Conservation (phyloP, 2,113 vertebrate species). For the Dromiciops gliroides region DNA sequence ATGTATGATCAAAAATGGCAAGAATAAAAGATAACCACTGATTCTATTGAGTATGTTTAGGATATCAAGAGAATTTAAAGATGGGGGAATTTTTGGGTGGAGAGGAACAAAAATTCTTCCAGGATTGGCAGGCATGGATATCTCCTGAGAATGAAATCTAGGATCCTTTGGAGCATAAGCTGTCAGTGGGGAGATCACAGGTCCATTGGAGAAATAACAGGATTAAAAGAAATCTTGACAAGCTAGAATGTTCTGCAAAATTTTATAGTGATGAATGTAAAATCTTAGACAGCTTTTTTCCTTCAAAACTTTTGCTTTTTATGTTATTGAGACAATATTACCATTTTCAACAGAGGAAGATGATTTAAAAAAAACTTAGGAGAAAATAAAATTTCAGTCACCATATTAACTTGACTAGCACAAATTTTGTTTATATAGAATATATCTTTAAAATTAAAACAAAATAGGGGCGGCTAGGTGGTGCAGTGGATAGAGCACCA, state of each 20-base stretch:
- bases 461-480: too few species aligned
- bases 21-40: background rate
- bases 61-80: background rate
- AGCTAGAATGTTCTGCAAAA: background rate
- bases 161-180: background rate
- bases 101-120: too few species aligned
- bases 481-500: too few species aligned
- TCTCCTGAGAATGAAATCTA: background rate
- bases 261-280: slow-evolving; percentile 8
- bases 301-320: slow-evolving; percentile 34
- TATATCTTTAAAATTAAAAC: background rate
- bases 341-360: background rate
- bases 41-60: background rate
- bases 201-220: too few species aligned
- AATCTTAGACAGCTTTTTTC: background rate
- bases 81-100: background rate
- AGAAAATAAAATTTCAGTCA: background rate
- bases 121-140: background rate
- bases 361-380: background rate
- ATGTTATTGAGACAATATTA: background rate
- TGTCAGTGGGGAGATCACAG: background rate
- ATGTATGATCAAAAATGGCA: background rate
- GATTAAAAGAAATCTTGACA: too few species aligned
- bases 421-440: background rate
- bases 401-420: background rate